Percentiles rank a stretch among this genome's conserved stretches.
Conservation (phyloP, 2,113 vertebrate species). For the Protobothrops mucrosquamatus region DNA sequence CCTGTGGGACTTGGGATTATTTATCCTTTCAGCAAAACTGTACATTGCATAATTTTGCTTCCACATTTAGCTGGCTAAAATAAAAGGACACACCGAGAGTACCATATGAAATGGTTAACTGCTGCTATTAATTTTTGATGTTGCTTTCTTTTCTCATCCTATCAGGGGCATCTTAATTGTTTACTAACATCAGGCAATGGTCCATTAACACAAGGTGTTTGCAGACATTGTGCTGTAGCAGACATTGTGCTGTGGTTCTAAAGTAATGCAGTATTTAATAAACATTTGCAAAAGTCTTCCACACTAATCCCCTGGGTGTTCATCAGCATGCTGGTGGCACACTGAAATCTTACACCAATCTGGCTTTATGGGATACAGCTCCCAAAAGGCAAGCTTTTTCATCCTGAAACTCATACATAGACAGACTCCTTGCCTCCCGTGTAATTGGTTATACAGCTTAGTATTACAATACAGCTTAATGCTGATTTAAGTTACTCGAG, state of each 20-base stretch:
- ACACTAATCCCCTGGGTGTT: background rate
- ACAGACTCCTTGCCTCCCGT: background rate
- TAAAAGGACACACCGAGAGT: background rate
- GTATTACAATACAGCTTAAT: background rate
- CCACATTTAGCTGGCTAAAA: background rate
- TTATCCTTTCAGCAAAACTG: background rate
- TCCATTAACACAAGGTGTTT: background rate
- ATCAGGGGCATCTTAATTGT: background rate
- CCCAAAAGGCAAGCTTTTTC: background rate
- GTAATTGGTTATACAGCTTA: background rate
- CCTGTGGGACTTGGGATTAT: background rate
- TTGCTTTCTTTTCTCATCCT: background rate
- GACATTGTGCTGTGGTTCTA: background rate
- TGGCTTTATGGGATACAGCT: background rate
- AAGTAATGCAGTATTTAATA: background rate
- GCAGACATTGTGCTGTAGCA: background rate
- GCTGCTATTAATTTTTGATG: background rate
- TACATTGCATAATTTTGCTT: background rate
- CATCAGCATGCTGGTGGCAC: background rate
- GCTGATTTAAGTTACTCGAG: background rate
- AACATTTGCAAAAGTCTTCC: background rate
- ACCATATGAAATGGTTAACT: background rate
- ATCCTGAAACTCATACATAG: background rate
- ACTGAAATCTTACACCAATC: background rate
- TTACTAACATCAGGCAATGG: background rate